Evolutionary conservation across 2,888 invertebrate genomes (phyloP).

Genomic region (Formica aserva): DNA sequence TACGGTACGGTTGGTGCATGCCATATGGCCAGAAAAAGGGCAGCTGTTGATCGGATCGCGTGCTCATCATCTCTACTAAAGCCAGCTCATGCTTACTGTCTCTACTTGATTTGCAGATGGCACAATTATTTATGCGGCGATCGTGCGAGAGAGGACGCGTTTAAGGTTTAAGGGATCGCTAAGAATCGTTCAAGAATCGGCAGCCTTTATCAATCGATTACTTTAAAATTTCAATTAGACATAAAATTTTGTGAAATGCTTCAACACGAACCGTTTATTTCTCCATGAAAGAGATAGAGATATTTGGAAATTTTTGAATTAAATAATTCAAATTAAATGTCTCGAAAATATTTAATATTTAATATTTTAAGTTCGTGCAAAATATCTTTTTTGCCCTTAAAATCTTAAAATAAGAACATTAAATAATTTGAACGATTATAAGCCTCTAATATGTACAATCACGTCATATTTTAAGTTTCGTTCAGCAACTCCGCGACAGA

Average conservation of each 20-base stretch:
- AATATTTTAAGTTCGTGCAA: background rate
- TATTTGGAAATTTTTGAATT: background rate
- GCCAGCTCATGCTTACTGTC: conserved; percentile 72
- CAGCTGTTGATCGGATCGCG: conserved; percentile 79
- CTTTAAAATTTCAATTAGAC: background rate
- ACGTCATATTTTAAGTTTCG: background rate
- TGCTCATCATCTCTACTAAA: conserved; percentile 73
- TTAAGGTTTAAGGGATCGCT: background rate
- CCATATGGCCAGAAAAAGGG: conserved; percentile 81
- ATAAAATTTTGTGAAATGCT: background rate
- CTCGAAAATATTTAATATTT: background rate
- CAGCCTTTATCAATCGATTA: background rate
- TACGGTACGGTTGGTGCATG: conserved; percentile 70
- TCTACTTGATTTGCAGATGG: conserved; percentile 78
- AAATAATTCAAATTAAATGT: background rate
- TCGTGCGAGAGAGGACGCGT: conserved; percentile 21
- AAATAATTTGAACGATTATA: background rate
- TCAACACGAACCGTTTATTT: background rate
- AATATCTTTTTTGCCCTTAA: background rate
- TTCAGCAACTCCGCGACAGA: background rate
- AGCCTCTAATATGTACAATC: background rate
- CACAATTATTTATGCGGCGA: conserved; percentile 66
- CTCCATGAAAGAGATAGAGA: too few relatives aligned
- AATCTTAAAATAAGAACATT: background rate
- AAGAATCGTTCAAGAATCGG: background rate